Evolutionary conservation across 2,888 invertebrate species (phyloP).

Genomic region (Nomada goodeniana): DNA sequence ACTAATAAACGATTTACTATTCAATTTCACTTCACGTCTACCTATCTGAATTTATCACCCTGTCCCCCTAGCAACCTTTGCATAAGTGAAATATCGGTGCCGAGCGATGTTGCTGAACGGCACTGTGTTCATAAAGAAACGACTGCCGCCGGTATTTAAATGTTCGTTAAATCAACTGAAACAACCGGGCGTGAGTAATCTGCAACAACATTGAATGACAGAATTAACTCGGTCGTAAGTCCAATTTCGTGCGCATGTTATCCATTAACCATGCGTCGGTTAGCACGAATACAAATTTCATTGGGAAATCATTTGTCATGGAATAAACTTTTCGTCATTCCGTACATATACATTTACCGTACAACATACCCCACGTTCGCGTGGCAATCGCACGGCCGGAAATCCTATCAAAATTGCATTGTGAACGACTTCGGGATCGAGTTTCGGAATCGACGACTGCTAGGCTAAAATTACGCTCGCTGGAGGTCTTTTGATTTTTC

Average conservation of each 20-base stretch:
- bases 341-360: conserved; percentile 37
- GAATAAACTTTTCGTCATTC: conserved; percentile 54
- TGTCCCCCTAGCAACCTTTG: background rate
- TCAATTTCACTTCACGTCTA: conserved; percentile 74
- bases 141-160: background rate
- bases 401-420: conserved; percentile 38
- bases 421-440: conserved; percentile 33
- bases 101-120: background rate
- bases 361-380: conserved; percentile 3
- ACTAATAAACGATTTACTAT: conserved; percentile 83
- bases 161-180: conserved; percentile 11
- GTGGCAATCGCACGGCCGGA: background rate
- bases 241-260: conserved; percentile 49
- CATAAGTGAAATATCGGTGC: background rate
- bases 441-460: background rate
- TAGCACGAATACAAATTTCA: conserved; percentile 56
- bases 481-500: background rate
- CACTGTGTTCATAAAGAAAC: background rate
- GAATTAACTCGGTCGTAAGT: conserved; percentile 44
- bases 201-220: conserved; percentile 23
- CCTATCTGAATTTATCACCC: conserved; percentile 55
- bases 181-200: conserved; percentile 35
- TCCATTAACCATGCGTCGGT: conserved; percentile 46
- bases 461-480: background rate
- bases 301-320: conserved; percentile 44